Base-by-base conservation (phyloP, 2,888 invertebrate genomes). In the Cryptophagus acutangulus region DNA sequence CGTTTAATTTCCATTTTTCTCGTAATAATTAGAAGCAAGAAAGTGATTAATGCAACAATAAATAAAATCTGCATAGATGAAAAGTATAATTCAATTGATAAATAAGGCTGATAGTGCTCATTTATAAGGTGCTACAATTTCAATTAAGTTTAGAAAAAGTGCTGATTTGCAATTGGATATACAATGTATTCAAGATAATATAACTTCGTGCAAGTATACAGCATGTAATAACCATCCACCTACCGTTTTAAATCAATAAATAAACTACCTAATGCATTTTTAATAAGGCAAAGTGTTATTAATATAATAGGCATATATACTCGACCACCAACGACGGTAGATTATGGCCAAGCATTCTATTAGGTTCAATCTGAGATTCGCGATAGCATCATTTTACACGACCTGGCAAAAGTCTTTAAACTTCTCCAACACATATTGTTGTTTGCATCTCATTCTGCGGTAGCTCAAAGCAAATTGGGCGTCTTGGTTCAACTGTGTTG, bases 201-300 rank as follows among this genome's bases (percentile, higher is more conserved):
- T 13, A 43, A 31, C 38, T 44, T 43, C 43, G 41, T 41, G 43
- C 42, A 38, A 36, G 36, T 38, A 45, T 15, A 31, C 14, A 28
- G 36, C 39, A 42, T 40, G 43, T 45, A 51, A 46, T 49, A 49
- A 54, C 56, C 54, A 56, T 61, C 59, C 56, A 58, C 62, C 62
- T 61, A 64, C 62, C 60, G 61, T 61, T 65, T 62, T 59, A 62
- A 64, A 63, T 64, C 65, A 63, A 66, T 65, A 65, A 66, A 65
- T 65, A 62, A 63, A 57, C 61, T 54, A 61, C 54, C 59, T 63
- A 65, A 65, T 65, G 66, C 63, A 65, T 66, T 65, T 66, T 66
- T 66, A 65, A 65, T 65, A 65, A 64, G 63, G 56, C 57, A 52
- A 61, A 65, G 65, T 65, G 66, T 65, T 66, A 66, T 66, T 66